Conservation (phyloP, 2,797 vertebrate species). For the Urocyon cinereoargenteus region DNA sequence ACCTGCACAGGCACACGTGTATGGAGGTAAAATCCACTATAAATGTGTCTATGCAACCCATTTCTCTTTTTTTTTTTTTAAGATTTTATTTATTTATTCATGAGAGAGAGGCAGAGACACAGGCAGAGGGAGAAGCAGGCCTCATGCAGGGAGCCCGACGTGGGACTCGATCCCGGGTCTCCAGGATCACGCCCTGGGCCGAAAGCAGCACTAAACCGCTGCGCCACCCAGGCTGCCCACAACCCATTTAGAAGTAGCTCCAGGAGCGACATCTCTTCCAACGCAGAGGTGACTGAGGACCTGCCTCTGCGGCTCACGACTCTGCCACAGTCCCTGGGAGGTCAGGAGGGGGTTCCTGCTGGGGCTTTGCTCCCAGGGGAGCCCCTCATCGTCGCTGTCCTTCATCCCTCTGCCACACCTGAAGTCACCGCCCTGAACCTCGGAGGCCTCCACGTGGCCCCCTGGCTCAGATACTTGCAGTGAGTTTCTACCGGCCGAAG, state of each 20-base stretch:
- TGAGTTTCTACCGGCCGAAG: background rate
- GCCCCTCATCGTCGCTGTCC: accelerated
- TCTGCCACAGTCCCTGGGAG: background rate
- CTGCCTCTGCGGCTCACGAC: background rate
- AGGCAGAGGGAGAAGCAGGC: too few relatives aligned
- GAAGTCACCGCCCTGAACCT: background rate
- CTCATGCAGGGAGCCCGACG: too few relatives aligned
- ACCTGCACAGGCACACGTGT: background rate
- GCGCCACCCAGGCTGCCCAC: too few relatives aligned
- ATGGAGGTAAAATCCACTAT: background rate
- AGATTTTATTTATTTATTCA: too few relatives aligned
- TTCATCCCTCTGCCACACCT: background rate
- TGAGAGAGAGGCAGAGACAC: too few relatives aligned
- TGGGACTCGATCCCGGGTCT: too few relatives aligned
- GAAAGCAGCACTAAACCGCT: too few relatives aligned
- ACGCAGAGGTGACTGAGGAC: background rate
- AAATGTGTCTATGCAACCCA: background rate
- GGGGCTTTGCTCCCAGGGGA: background rate
- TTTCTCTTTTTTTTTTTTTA: background rate
- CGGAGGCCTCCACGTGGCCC: background rate
- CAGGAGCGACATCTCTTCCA: background rate
- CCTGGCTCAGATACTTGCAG: background rate
- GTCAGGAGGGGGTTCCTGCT: background rate
- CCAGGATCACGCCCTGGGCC: too few relatives aligned
- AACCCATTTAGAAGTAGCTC: background rate